Conservation (phyloP, 2,888 invertebrate genomes). For the Liodrosophila aerea region DNA sequence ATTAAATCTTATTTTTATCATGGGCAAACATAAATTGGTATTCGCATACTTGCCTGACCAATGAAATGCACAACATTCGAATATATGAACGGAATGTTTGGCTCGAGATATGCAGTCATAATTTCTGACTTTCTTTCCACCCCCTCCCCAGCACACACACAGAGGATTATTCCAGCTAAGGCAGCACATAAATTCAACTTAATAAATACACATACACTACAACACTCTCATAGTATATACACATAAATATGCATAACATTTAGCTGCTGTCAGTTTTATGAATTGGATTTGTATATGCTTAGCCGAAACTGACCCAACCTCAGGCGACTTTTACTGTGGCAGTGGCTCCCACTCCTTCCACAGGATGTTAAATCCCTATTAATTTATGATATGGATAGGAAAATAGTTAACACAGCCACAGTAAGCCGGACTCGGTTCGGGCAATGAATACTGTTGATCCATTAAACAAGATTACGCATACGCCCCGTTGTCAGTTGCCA, state of each 20-base stretch:
- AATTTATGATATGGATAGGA: conserved; percentile 62
- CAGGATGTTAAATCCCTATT: conserved; percentile 33
- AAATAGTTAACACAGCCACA: conserved; percentile 46
- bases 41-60: background rate
- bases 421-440: conserved; percentile 16
- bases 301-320: conserved; percentile 29
- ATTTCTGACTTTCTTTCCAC: conserved; percentile 2
- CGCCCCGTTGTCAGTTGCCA: conserved; percentile 31
- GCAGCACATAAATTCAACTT: conserved; percentile 47
- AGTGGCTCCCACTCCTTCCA: background rate
- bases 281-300: conserved; percentile 53
- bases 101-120: conserved; percentile 4
- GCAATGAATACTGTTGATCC: conserved; percentile 52
- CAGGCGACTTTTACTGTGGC: background rate
- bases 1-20: background rate
- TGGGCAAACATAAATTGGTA: too few species aligned
- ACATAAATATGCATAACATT: conserved; percentile 65
- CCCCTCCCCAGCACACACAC: background rate
- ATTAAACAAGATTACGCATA: conserved; percentile 69
- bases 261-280: conserved; percentile 53
- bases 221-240: background rate
- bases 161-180: conserved; percentile 14
- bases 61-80: background rate
- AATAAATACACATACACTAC: conserved; percentile 12
- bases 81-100: conserved; percentile 4